phyloP scores from a whole-genome alignment of 2,113 vertebrate genomes.

The Prionailurus bengalensis region DNA sequence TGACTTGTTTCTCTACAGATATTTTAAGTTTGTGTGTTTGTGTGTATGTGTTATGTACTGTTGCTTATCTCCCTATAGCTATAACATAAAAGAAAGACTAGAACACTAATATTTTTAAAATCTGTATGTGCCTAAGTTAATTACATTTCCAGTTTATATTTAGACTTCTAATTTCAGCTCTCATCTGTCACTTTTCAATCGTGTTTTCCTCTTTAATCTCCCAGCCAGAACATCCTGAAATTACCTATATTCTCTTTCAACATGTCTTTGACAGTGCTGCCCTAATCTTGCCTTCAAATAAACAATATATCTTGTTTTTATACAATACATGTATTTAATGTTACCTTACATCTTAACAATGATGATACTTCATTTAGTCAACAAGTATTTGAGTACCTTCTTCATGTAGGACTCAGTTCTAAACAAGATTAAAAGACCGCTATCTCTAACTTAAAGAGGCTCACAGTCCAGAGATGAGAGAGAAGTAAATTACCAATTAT shows the following conservation, averaged over 20 bases:
- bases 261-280: background rate
- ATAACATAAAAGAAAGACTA: constrained; percentile 28
- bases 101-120: constrained; percentile 33
- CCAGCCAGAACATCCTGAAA: background rate
- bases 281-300: constrained; percentile 34
- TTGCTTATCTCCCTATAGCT: background rate
- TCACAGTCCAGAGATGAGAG: background rate
- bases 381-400: constrained; percentile 20
- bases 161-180: constrained; percentile 3
- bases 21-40: background rate
- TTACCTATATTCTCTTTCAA: background rate
- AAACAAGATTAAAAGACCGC: constrained; percentile 13
- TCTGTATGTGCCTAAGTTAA: background rate
- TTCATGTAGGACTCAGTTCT: background rate
- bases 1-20: constrained; percentile 17
- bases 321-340: background rate
- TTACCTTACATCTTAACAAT: background rate
- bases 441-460: constrained; percentile 1
- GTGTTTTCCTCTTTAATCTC: background rate
- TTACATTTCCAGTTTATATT: background rate
- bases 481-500: background rate
- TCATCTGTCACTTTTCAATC: background rate
- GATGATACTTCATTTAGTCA: constrained; percentile 47
- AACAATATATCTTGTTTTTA: constrained; percentile 26
- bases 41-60: background rate